These are phyloP conservation scores for Piprites chloris DNA, from an alignment of 2,113 vertebrate genomes.

Conservation along the genomic window DNA sequence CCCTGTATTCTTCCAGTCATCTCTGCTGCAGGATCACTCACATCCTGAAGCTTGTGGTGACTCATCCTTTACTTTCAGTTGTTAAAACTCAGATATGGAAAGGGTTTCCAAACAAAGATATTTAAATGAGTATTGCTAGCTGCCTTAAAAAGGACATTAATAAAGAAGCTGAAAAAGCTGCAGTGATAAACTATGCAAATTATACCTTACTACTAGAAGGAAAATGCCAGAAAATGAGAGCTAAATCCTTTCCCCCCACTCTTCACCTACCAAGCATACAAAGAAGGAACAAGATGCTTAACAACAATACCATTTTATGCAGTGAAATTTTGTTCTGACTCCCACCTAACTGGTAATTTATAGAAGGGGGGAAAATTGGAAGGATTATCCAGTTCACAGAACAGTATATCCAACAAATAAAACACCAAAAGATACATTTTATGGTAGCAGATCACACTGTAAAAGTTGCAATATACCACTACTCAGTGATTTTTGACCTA, in stretches of 20 bases:
- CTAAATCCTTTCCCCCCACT: not conserved
- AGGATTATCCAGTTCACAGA: conserved; percentile 49
- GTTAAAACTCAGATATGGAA: not conserved
- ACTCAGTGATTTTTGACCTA: conserved; percentile 47
- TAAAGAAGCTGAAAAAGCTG: conserved; percentile 29
- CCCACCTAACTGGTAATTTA: not conserved
- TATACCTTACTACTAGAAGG: not conserved
- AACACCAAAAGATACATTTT: conserved; percentile 14
- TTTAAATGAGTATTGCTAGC: not conserved
- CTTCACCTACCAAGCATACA: not conserved
- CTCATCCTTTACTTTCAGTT: conserved; percentile 4
- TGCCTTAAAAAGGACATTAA: conserved; percentile 38
- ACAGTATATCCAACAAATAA: conserved; percentile 14
- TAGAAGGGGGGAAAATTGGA: not conserved
- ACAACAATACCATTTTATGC: not conserved
- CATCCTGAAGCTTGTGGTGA: not conserved
- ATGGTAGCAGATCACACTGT: conserved; percentile 28
- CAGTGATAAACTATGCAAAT: conserved; percentile 52
- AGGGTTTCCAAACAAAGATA: conserved; percentile 43
- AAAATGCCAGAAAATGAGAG: conserved; percentile 14
- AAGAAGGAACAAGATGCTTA: conserved; percentile 9
- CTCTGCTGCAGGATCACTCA: not conserved
- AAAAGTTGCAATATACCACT: conserved; percentile 9
- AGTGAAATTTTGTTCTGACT: not conserved
- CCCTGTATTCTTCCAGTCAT: not conserved